phyloP scores from a whole-genome alignment of 2,888 invertebrate genomes.

The Achlya flavicornis region DNA sequence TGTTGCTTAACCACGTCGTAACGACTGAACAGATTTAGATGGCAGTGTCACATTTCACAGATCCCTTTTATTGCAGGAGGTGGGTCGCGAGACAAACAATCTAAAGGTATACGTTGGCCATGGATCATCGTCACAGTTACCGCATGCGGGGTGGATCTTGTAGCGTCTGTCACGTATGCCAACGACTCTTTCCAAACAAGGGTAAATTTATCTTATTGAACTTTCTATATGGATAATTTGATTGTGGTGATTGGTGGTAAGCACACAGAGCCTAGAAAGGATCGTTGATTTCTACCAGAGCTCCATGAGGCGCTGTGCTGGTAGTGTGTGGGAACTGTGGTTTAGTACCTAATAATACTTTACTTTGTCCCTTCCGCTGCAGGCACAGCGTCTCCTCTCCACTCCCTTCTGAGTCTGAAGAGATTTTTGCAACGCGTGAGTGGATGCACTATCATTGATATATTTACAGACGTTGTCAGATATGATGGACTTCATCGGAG shows the following conservation, averaged over 20 bases:
- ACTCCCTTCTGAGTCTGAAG: too few species aligned
- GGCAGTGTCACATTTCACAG: conserved; percentile 1
- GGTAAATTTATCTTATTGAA: conserved; percentile 43
- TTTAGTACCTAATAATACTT: too few species aligned
- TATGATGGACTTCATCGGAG: conserved; percentile 61
- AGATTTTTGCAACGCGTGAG: too few species aligned
- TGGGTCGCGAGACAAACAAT: conserved; percentile 50
- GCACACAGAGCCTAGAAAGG: too few species aligned
- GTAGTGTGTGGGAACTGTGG: too few species aligned
- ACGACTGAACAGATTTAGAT: neutral
- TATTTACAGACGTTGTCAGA: conserved; percentile 57
- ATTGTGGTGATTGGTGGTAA: too few species aligned
- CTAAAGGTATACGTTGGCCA: conserved; percentile 62
- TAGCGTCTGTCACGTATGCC: conserved; percentile 59
- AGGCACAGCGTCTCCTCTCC: too few species aligned
- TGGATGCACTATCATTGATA: neutral
- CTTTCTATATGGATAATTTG: too few species aligned
- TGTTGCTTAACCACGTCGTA: too few species aligned
- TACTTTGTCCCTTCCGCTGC: too few species aligned
- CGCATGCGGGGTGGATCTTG: conserved; percentile 52
- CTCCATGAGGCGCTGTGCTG: too few species aligned
- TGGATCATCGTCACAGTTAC: conserved; percentile 61
- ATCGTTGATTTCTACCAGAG: too few species aligned
- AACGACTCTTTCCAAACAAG: conserved; percentile 69
- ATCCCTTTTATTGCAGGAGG: conserved; percentile 47